Base-by-base conservation (phyloP, 1,140 invertebrate genomes). In the Dermatophagoides farinae region DNA sequence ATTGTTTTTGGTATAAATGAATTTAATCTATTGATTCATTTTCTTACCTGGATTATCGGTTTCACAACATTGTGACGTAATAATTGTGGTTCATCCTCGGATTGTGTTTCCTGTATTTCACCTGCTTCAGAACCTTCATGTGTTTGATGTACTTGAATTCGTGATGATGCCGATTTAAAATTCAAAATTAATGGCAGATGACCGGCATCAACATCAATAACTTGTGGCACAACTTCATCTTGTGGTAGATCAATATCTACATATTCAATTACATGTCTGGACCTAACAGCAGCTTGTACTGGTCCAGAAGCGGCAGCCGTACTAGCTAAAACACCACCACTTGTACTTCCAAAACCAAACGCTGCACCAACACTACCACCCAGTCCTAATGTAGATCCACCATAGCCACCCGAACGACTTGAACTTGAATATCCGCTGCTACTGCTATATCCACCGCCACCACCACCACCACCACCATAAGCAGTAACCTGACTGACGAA, bases 111-210 rank as follows among this genome's bases (percentile, higher is more conserved):
- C 31, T 58, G 57, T 14, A 44, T 47, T 23, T 58, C 57, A 18
- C 57, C 57, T 5, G 57, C 57, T 18, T 47, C 57, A 1, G 57
- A 50, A 49, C 57, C 57, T 47, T 58, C 57, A 38, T 58, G 57
- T 20, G 12, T 2, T 39, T 58, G 57, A 23, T 58, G 39, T 11
- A 58, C 57, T 39, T 58, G 57, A 4, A 58, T 43, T 22, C 57
- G 57, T 18, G 40, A 44, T 18, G 57, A 58, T 44, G 57, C 57
- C 1, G 57, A 58, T 23, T 58, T 58, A 38, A 58, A 58, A 23
- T 58, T 43, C 2, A 58, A 16, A 4, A 58, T 23, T 11, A 58
- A 23, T 37, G 57, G 57, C 16, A 58, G n/a, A n/a, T 18, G 11
- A 12, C 57, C 57, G 12, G 57, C 57, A 49, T 58, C 57, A 11